These are phyloP conservation scores for Phengaris alcon DNA, from an alignment of 2,888 invertebrate species.

Conservation along the genomic window DNA sequence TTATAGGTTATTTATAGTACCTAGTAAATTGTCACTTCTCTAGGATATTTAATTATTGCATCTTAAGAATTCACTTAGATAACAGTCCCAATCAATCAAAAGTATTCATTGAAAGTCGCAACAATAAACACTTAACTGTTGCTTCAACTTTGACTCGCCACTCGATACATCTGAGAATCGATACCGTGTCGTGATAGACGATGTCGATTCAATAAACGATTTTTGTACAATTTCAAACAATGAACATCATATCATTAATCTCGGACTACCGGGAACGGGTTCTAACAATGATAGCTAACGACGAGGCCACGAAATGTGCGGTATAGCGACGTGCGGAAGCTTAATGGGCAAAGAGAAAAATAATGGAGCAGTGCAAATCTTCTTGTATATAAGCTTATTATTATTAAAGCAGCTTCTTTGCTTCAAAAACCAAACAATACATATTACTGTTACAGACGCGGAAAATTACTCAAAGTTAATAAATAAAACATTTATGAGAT, in stretches of 20 bases:
- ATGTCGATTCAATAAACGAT: conserved; percentile 59
- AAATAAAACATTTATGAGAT: too few relatives aligned
- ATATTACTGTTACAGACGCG: too few relatives aligned
- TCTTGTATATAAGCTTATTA: too few relatives aligned
- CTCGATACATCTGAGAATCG: conserved; percentile 23
- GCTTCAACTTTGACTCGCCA: conserved; percentile 29
- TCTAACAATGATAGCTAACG: conserved; percentile 66
- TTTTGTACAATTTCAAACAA: conserved; percentile 69
- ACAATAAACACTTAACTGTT: conserved; percentile 44
- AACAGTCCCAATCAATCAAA: neutral
- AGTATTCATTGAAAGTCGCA: conserved; percentile 37
- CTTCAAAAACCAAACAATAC: too few relatives aligned
- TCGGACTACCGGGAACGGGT: conserved; percentile 65
- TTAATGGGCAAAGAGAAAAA: too few relatives aligned
- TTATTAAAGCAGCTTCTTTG: too few relatives aligned
- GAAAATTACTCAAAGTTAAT: too few relatives aligned
- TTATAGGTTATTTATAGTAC: too few relatives aligned
- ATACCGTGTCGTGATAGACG: conserved; percentile 46
- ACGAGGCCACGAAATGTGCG: conserved; percentile 35
- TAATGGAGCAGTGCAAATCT: too few relatives aligned
- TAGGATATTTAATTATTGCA: too few relatives aligned
- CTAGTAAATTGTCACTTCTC: too few relatives aligned
- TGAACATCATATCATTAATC: conserved; percentile 67
- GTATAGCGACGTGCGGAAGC: too few relatives aligned
- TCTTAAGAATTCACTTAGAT: neutral